Evolutionary conservation across 2,113 vertebrate genomes (phyloP).

Genomic region (Microcebus lehilahytsara): DNA sequence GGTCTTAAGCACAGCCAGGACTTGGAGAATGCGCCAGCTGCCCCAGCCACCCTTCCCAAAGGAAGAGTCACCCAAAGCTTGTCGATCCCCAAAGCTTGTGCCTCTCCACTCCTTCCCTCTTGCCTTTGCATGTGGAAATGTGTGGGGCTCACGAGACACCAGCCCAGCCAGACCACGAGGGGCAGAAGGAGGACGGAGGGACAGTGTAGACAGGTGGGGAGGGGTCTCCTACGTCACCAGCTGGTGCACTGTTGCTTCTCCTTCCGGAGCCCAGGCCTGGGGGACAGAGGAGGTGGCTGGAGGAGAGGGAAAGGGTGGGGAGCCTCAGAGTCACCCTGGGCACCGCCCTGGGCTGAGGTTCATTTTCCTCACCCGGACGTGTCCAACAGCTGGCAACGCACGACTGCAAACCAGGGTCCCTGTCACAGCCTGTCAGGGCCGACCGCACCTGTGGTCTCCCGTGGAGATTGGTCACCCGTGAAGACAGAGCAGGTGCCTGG

Average conservation of each 20-base stretch:
- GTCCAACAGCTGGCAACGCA: too few species aligned
- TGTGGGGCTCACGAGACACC: neutral
- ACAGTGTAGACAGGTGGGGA: too few species aligned
- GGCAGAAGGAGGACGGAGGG: neutral
- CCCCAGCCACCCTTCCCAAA: neutral
- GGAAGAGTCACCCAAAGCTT: neutral
- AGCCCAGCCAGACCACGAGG: neutral
- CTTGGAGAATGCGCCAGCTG: neutral
- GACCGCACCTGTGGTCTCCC: neutral
- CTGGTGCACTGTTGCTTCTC: neutral
- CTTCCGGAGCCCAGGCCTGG: neutral
- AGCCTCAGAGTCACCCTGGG: neutral
- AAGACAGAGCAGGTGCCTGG: neutral
- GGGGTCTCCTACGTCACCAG: neutral
- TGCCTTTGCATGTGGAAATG: neutral
- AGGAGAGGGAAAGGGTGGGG: accelerated
- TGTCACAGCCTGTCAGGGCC: neutral
- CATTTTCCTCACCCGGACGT: neutral
- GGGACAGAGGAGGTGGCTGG: neutral
- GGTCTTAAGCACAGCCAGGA: neutral
- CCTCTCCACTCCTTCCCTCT: neutral
- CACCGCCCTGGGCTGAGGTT: neutral
- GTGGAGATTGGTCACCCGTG: neutral
- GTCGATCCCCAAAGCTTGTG: neutral
- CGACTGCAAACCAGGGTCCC: neutral